phyloP scores from a whole-genome alignment of 2,888 invertebrate species.

The Polymixis flavicincta region DNA sequence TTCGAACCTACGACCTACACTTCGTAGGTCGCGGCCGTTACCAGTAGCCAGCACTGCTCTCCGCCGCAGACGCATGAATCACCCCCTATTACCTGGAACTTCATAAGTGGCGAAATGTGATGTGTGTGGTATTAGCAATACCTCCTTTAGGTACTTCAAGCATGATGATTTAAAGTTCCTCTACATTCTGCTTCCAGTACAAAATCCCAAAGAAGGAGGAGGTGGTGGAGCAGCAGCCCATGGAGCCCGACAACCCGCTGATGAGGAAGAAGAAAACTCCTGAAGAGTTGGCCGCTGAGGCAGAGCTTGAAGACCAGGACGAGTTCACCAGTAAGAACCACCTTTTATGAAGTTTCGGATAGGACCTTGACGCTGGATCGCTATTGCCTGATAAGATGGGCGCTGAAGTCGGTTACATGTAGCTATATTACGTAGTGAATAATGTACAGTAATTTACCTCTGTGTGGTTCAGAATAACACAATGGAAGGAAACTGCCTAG shows the following conservation, averaged over 20 bases:
- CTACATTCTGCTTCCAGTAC: conserved; percentile 92
- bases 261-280: conserved; percentile 99
- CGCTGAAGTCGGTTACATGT: neutral
- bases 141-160: no score
- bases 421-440: neutral
- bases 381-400: neutral
- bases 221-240: conserved; percentile 94
- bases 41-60: no score
- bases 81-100: neutral
- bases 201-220: conserved; percentile 99
- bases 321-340: conserved; percentile 96
- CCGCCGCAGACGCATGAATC: neutral
- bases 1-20: no score
- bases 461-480: neutral
- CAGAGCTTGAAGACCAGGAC: conserved; percentile 98
- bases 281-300: conserved; percentile 98
- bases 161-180: no score
- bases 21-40: no score
- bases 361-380: no score
- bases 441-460: neutral
- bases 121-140: no score
- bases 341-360: no score
- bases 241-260: conserved; percentile 97
- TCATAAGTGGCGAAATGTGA: neutral
- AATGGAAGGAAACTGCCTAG: no score